Conservation (phyloP, 2,797 vertebrate genomes). For the Meda fulgida region DNA sequence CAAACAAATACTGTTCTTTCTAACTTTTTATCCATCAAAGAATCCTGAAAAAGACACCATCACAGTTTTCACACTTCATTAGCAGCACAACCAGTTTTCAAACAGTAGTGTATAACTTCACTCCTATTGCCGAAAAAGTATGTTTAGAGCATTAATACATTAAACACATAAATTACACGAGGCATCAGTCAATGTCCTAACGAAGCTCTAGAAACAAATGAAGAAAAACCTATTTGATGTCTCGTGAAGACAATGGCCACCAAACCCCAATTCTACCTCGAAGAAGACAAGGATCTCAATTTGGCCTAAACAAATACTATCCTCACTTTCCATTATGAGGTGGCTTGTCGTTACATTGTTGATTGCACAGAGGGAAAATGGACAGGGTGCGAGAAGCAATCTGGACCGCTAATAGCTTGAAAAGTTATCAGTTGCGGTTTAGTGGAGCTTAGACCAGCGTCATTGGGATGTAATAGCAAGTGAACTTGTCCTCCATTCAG, state of each 20-base stretch:
- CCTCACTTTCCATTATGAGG: slow-evolving; percentile 64
- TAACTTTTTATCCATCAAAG: not conserved
- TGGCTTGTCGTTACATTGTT: slow-evolving; percentile 72
- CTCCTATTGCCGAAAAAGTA: not conserved
- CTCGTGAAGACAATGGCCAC: slow-evolving; percentile 11
- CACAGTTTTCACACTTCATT: not conserved
- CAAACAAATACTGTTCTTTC: not conserved
- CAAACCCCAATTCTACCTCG: slow-evolving; percentile 56
- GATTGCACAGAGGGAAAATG: slow-evolving; percentile 68
- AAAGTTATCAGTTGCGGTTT: slow-evolving; percentile 83
- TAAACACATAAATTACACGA: not conserved
- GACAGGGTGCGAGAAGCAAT: slow-evolving; percentile 75
- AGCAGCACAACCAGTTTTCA: not conserved
- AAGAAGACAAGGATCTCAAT: slow-evolving; percentile 51
- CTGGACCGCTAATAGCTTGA: slow-evolving; percentile 79
- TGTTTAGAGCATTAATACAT: not conserved
- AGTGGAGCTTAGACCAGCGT: slow-evolving; percentile 79
- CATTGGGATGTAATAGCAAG: slow-evolving; percentile 78
- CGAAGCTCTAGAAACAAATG: not conserved
- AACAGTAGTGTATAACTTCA: not conserved
- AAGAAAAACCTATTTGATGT: slow-evolving; percentile 25
- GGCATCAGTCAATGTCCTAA: not conserved
- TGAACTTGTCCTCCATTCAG: slow-evolving; percentile 78
- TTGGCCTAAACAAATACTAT: slow-evolving; percentile 61
- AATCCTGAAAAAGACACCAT: not conserved